Evolutionary conservation across 1,140 invertebrate species (phyloP).

Genomic region (Aphis gossypii): DNA sequence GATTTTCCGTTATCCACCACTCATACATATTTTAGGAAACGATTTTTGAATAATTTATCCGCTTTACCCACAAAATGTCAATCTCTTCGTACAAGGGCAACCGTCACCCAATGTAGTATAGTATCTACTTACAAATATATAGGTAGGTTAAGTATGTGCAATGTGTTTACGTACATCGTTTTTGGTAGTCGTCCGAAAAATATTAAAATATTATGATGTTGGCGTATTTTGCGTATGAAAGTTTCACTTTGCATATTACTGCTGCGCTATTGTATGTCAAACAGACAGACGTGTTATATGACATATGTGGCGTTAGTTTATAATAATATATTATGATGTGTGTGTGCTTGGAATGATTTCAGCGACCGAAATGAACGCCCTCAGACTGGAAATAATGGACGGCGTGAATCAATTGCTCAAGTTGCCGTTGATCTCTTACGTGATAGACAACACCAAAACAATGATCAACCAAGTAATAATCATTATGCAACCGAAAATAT

Average conservation of each 20-base stretch:
- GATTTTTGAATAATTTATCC: conserved; percentile 12
- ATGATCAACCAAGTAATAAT: conserved; percentile 61
- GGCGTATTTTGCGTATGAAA: background rate
- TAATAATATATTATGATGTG: background rate
- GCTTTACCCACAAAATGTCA: background rate
- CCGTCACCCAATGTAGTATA: background rate
- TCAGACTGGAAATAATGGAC: conserved; percentile 73
- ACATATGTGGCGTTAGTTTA: background rate
- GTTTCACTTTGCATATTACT: background rate
- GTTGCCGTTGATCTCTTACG: conserved; percentile 73
- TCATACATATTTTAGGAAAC: background rate
- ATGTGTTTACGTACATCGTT: background rate
- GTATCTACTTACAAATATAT: background rate
- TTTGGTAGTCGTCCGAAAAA: background rate
- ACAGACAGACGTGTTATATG: background rate
- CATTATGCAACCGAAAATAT: background rate
- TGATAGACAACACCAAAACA: conserved; percentile 65
- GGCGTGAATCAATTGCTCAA: conserved; percentile 76
- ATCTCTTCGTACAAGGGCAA: background rate
- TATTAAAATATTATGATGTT: background rate
- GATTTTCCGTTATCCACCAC: background rate
- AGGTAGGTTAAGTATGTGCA: too few species aligned
- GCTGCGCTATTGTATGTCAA: too few species aligned
- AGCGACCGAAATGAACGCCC: conserved; percentile 71
- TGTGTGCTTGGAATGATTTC: conserved; percentile 7